These are phyloP conservation scores for Todiramphus chloris DNA, from an alignment of 2,113 vertebrate species.

Conservation along the genomic window DNA sequence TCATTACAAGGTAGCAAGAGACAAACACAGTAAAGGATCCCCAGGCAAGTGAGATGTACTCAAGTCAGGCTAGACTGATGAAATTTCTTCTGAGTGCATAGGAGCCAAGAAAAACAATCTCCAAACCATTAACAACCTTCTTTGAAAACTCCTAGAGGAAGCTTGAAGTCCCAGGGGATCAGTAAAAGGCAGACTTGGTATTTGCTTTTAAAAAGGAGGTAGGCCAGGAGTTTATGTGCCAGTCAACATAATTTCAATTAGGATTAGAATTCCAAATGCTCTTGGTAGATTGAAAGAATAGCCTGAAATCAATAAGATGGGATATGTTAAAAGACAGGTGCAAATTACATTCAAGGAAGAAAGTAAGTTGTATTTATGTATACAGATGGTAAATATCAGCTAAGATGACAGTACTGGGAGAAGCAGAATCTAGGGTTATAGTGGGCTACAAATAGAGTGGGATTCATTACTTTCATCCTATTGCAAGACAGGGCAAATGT, in stretches of 20 bases:
- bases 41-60: constrained; percentile 3
- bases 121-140: constrained; percentile 33
- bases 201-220: constrained; percentile 30
- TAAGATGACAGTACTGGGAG: background rate
- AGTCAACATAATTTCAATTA: constrained; percentile 52
- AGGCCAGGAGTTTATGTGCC: background rate
- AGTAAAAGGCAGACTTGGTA: background rate
- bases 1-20: background rate
- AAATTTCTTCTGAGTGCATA: constrained; percentile 3
- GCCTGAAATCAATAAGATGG: constrained; percentile 47
- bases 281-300: constrained; percentile 39
- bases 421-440: background rate
- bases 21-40: background rate
- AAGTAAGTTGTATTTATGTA: background rate
- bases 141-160: constrained; percentile 43
- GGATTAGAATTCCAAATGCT: constrained; percentile 41
- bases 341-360: constrained; percentile 33
- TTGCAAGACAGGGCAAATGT: constrained; percentile 43
- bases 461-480: constrained; percentile 29
- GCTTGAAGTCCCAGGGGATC: background rate
- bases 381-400: constrained; percentile 16
- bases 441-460: background rate
- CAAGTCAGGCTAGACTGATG: background rate
- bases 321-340: constrained; percentile 40
- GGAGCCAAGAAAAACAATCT: constrained; percentile 48